Conservation (phyloP, 2,888 invertebrate genomes). For the Scaptomyza parva region DNA sequence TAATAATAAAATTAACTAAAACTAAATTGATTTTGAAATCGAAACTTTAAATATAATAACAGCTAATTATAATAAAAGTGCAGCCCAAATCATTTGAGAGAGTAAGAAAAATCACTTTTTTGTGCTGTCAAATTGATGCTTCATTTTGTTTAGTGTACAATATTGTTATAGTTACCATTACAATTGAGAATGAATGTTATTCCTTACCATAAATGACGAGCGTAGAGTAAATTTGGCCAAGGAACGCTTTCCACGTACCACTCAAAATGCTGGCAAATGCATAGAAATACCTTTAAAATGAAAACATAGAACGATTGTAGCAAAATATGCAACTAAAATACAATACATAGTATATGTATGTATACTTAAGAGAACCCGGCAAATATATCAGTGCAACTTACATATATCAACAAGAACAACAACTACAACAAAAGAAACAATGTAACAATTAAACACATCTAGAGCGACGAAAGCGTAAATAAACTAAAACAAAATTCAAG, state of each 20-base stretch:
- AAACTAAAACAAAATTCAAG: slow-evolving; percentile 45
- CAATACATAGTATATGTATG: slow-evolving; percentile 19
- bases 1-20: slow-evolving; percentile 18
- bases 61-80: slow-evolving; percentile 24
- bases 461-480: slow-evolving; percentile 34
- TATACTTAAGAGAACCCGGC: slow-evolving; percentile 39
- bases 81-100: slow-evolving; percentile 9
- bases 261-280: background rate
- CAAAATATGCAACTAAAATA: slow-evolving; percentile 38
- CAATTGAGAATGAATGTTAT: slow-evolving; percentile 52
- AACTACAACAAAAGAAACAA: slow-evolving; percentile 25
- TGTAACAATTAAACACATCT: slow-evolving; percentile 35
- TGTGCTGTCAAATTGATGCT: slow-evolving; percentile 48
- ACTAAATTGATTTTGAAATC: too few species aligned
- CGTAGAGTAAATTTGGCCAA: slow-evolving; percentile 29
- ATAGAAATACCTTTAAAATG: slow-evolving; percentile 13
- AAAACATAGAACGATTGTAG: slow-evolving; percentile 51
- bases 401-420: slow-evolving; percentile 60
- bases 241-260: slow-evolving; percentile 11
- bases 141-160: slow-evolving; percentile 70
- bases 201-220: slow-evolving; percentile 33
- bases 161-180: slow-evolving; percentile 65
- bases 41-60: slow-evolving; percentile 26
- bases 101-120: background rate
- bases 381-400: slow-evolving; percentile 71